Evolutionary conservation across 2,888 invertebrate genomes (phyloP).

Genomic region (Amiota minor): DNA sequence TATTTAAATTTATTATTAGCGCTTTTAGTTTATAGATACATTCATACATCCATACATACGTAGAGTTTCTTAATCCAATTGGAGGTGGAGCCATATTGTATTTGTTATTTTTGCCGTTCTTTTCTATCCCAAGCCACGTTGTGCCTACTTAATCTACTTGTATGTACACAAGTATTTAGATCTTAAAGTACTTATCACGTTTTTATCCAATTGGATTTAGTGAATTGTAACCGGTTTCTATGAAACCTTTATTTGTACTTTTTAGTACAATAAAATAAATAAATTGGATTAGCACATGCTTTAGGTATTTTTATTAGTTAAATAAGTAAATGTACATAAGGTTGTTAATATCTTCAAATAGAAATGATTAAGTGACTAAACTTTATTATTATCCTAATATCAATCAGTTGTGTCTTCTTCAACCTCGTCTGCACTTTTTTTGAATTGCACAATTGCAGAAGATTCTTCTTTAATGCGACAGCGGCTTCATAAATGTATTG

Average conservation of each 20-base stretch:
- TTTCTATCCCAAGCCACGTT: conserved; percentile 47
- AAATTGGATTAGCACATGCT: neutral
- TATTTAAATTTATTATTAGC: conserved; percentile 66
- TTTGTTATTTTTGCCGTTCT: conserved; percentile 50
- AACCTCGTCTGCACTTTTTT: no score
- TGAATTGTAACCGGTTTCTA: conserved; percentile 34
- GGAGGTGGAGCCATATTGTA: conserved; percentile 56
- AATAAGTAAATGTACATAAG: no score
- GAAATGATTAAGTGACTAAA: no score
- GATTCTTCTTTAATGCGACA: no score
- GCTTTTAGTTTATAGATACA: conserved; percentile 20
- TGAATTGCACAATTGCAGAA: no score
- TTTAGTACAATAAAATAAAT: no score
- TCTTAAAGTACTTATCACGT: conserved; percentile 7
- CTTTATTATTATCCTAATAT: no score
- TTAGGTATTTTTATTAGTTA: neutral
- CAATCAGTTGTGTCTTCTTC: no score
- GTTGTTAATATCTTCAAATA: no score
- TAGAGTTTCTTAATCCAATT: conserved; percentile 56
- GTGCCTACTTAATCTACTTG: conserved; percentile 39
- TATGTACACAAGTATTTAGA: conserved; percentile 37
- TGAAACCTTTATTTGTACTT: neutral
- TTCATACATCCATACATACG: neutral
- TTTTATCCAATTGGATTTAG: conserved; percentile 62
- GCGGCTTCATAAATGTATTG: no score